Percentiles rank a stretch among this genome's conserved stretches.
Evolutionary conservation across 2,113 vertebrate genomes (phyloP).

Genomic region (Gymnogyps californianus): DNA sequence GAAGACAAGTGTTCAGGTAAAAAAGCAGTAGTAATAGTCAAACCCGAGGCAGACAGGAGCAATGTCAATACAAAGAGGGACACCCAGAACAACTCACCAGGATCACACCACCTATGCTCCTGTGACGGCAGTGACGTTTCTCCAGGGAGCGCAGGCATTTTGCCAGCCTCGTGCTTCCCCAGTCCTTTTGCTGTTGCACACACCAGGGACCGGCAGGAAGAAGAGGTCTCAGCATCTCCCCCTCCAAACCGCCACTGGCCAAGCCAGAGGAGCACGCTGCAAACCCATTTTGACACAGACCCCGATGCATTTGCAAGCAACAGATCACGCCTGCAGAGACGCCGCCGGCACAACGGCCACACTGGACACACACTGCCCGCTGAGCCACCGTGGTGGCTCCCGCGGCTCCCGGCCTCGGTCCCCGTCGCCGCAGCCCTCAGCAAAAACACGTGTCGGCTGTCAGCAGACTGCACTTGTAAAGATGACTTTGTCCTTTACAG

Average conservation of each 20-base stretch:
- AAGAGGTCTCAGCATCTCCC: not conserved
- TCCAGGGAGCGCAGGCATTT: not conserved
- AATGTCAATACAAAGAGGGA: not conserved
- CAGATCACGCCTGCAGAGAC: not conserved
- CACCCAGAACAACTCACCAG: not conserved
- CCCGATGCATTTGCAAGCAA: not conserved
- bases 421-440: not conserved
- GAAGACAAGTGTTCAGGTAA: not conserved
- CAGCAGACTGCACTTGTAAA: not conserved
- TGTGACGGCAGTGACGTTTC: accelerated
- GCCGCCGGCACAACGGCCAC: not conserved
- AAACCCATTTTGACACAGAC: not conserved
- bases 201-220: not conserved
- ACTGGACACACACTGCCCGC: accelerated
- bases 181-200: not conserved
- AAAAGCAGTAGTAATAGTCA: not conserved
- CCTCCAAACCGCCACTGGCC: accelerated
- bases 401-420: accelerated
- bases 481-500: not conserved
- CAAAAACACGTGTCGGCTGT: accelerated
- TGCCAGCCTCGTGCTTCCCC: not conserved
- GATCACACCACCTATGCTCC: not conserved
- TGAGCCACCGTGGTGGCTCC: not conserved
- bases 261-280: not conserved
- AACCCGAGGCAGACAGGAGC: not conserved